Base-by-base conservation (phyloP, 2,113 vertebrate species). In the Micronycteris hirsuta region DNA sequence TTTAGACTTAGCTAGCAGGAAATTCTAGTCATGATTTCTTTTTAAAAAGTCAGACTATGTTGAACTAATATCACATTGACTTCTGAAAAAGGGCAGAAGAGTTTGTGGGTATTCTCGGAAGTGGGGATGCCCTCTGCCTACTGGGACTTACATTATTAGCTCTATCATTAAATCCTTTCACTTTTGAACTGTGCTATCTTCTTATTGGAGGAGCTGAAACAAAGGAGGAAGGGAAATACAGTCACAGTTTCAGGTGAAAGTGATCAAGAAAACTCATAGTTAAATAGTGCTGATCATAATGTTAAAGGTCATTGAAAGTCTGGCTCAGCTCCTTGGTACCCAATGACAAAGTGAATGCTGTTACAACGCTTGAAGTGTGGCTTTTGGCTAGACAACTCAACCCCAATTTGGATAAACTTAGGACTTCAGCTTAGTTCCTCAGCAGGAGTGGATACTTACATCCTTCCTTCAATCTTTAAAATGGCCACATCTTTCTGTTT, bases 101-200 rank as follows among this genome's bases (percentile, higher is more conserved):
- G 45, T 83, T 78, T 63, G 9, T 85, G n/a, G 16, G 14, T 90
- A 41, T 87, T 36, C 70, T 47, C 33, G 33, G 14, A 77, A 56
- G 28, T 38, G 28, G 31, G 49, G 13, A 20, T 87, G 63, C 14
- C 87, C 15, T 78, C 45, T 43, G 49, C 19, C 43, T 87, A 36
- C 54, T 80, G 74, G 61, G 26, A 76, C 36, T 54, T 93, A 71
- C 5, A 93, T 43, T 93, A 11, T 80, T 33, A 84, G 41, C 15
- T 70, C 76, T 89, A 52, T 54, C 67, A 19, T 33, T 80, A 68
- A 88, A 36, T 65, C 19, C 49, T 76, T 93, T 94, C 41, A 88
- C 38, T 96, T 92, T 91, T 83, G 33, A 92, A 82, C 56, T 87
- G 54, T 82, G 67, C n/a, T 96, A 14, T 81, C 45, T 93, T 95